A percentile compares a stretch with the other conserved stretches of the same genome.
phyloP scores from a whole-genome alignment of 2,797 vertebrate species.

The Lepidocolaptes lacrymiger region DNA sequence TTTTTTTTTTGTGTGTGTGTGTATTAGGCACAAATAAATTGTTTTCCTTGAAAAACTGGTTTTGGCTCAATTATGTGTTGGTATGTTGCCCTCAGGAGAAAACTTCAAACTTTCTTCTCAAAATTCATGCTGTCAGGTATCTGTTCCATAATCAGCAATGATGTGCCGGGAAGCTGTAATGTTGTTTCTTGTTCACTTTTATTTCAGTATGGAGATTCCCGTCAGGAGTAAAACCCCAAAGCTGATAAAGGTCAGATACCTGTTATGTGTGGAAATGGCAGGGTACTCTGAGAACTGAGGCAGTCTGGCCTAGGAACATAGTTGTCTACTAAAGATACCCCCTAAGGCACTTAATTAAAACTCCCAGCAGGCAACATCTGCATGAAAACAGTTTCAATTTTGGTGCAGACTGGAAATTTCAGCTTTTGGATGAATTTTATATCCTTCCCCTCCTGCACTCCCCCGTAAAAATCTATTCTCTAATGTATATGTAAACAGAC shows the following conservation, averaged over 20 bases:
- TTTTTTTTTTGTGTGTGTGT: background rate
- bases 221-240: background rate
- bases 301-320: background rate
- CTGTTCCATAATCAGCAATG: background rate
- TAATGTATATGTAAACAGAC: background rate
- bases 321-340: background rate
- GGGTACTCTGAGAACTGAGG: background rate
- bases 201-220: background rate
- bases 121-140: background rate
- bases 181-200: background rate
- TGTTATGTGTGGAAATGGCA: background rate
- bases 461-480: background rate
- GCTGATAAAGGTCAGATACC: background rate
- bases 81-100: background rate
- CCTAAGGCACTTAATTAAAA: slow-evolving; percentile 13
- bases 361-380: slow-evolving; percentile 23
- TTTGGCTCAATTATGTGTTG: background rate
- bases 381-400: background rate
- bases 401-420: background rate
- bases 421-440: background rate
- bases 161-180: background rate
- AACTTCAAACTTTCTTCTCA: background rate
- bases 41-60: background rate
- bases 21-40: background rate
- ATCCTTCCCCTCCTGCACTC: accelerated